These are phyloP conservation scores for Troides aeacus DNA, from an alignment of 2,888 invertebrate genomes.

Conservation along the genomic window DNA sequence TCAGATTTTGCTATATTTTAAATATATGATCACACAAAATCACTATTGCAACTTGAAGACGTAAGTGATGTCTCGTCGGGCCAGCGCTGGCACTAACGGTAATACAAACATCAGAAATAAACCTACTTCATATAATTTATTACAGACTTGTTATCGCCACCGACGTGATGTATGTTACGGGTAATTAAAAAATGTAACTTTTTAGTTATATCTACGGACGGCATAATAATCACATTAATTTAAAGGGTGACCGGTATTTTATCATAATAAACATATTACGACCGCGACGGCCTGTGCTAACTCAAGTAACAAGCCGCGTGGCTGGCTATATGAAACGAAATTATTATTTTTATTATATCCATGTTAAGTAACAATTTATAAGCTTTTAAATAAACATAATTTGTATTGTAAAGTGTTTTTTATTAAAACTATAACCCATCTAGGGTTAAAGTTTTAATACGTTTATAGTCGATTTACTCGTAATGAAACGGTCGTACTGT, in stretches of 20 bases:
- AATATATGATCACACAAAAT: too few species aligned
- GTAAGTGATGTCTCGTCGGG: too few species aligned
- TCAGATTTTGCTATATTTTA: too few species aligned
- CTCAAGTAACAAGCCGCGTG: neutral
- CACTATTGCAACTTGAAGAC: too few species aligned
- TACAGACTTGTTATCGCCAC: neutral
- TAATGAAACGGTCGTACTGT: too few species aligned
- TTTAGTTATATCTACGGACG: neutral
- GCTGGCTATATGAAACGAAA: neutral
- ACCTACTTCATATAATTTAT: neutral
- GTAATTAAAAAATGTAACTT: neutral
- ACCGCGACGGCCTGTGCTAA: neutral
- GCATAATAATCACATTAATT: slow-evolving; percentile 3
- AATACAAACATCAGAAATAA: too few species aligned
- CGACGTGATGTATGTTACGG: neutral
- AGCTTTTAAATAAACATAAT: too few species aligned
- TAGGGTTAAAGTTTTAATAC: too few species aligned
- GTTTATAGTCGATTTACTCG: too few species aligned
- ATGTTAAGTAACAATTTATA: too few species aligned
- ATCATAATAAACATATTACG: neutral
- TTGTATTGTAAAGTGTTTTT: too few species aligned
- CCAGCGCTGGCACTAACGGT: neutral
- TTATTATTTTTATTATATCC: neutral
- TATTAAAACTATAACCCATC: too few species aligned
- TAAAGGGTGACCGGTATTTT: slow-evolving; percentile 2